phyloP scores from a whole-genome alignment of 2,888 invertebrate species.

The Ornithoptera alexandrae region DNA sequence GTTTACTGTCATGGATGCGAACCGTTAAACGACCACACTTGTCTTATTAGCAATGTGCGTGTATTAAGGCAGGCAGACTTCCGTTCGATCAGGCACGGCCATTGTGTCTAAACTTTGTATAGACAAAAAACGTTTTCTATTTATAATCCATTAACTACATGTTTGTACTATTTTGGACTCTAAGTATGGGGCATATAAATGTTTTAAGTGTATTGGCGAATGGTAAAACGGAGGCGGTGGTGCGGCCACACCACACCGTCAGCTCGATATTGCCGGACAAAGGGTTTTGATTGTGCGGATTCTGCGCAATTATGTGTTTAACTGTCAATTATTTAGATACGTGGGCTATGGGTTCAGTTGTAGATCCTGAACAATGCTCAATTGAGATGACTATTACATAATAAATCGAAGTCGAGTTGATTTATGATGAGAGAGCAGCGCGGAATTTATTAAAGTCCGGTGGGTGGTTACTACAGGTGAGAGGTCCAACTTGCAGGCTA shows the following conservation, averaged over 20 bases:
- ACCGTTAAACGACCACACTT: slow-evolving; percentile 56
- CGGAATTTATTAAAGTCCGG: neutral
- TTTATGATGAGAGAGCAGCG: neutral
- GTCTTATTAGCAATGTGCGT: slow-evolving; percentile 69
- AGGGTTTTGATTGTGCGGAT: slow-evolving; percentile 41
- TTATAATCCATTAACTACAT: neutral
- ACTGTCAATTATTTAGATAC: slow-evolving; percentile 42
- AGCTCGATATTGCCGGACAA: slow-evolving; percentile 48
- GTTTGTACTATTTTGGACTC: slow-evolving; percentile 27
- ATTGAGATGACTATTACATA: too few species aligned
- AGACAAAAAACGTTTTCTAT: slow-evolving; percentile 37
- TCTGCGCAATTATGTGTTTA: slow-evolving; percentile 60
- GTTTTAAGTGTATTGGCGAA: neutral
- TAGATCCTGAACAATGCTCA: neutral
- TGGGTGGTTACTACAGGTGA: neutral
- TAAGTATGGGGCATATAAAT: slow-evolving; percentile 18
- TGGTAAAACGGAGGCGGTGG: slow-evolving; percentile 35
- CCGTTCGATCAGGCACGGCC: slow-evolving; percentile 67
- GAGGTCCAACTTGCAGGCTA: too few species aligned
- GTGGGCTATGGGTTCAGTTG: neutral
- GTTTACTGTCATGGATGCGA: slow-evolving; percentile 63
- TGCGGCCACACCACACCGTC: slow-evolving; percentile 46
- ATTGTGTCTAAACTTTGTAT: slow-evolving; percentile 51
- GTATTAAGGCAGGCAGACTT: slow-evolving; percentile 53
- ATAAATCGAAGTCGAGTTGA: neutral